Conservation (phyloP, 2,888 invertebrate species). For the Sepioteuthis lessoniana region DNA sequence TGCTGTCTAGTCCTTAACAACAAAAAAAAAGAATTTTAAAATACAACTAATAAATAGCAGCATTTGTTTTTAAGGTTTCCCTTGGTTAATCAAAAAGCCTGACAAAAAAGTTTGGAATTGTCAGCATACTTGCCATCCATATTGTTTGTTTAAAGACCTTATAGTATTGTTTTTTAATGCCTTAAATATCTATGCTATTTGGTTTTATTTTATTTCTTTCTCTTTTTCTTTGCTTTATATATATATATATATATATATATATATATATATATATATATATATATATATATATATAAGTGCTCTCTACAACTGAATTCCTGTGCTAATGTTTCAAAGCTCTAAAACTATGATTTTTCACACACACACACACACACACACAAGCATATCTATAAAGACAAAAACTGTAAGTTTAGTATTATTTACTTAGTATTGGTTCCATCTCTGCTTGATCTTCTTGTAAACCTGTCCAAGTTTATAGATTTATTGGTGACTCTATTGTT, state of each 20-base stretch:
- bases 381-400: not conserved
- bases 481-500: not conserved
- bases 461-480: not conserved
- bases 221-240: not conserved
- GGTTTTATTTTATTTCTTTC: not conserved
- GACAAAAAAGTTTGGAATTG: not conserved
- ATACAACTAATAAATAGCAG: conserved; percentile 4
- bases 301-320: not conserved
- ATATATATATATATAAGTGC: not conserved
- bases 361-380: too few species aligned
- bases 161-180: conserved; percentile 25
- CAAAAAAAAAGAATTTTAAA: conserved; percentile 33
- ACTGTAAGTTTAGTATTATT: not conserved
- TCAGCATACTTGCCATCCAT: conserved; percentile 21
- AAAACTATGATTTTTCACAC: not conserved
- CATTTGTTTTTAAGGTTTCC: not conserved
- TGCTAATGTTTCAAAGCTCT: not conserved
- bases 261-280: not conserved
- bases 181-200: not conserved
- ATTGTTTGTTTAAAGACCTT: not conserved
- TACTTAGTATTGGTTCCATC: not conserved
- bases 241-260: not conserved
- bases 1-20: conserved; percentile 42
- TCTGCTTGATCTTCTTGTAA: not conserved
- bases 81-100: not conserved